Evolutionary conservation across 1,140 invertebrate species (phyloP).

Genomic region (Lasaia peninsularis): DNA sequence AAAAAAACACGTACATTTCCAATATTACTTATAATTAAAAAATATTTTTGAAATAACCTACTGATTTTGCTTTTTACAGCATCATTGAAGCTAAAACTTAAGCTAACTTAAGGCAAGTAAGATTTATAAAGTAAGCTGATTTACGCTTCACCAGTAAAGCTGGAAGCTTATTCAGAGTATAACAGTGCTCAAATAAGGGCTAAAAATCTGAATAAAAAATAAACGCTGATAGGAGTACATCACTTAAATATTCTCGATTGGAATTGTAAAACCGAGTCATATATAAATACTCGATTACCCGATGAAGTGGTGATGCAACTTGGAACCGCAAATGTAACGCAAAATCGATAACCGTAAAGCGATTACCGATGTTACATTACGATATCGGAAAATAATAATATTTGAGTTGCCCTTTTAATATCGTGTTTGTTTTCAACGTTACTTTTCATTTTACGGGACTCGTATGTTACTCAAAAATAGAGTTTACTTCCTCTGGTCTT

Average conservation of each 20-base stretch:
- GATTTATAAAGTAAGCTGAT: no score
- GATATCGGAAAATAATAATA: slow-evolving; percentile 11
- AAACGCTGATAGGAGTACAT: not conserved
- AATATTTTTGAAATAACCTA: no score
- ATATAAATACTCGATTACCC: slow-evolving; percentile 8
- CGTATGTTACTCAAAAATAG: not conserved
- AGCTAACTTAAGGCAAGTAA: no score
- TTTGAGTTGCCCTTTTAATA: slow-evolving; percentile 2
- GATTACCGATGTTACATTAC: slow-evolving; percentile 8
- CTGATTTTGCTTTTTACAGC: no score
- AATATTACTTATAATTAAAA: no score
- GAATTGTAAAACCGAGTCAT: not conserved
- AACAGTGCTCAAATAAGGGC: not conserved
- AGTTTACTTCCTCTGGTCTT: no score
- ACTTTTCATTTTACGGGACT: not conserved
- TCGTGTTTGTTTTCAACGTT: not conserved
- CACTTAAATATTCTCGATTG: slow-evolving; percentile 11
- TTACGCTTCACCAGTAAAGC: no score
- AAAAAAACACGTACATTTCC: no score
- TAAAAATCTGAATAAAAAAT: slow-evolving; percentile 5
- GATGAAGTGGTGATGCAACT: slow-evolving; percentile 6
- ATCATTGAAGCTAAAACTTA: no score
- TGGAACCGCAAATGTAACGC: slow-evolving; percentile 8
- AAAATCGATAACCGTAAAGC: slow-evolving; percentile 8
- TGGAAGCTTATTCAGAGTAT: no score